Evolutionary conservation across 2,113 vertebrate genomes (phyloP).

Genomic region (Cephalopterus ornatus): DNA sequence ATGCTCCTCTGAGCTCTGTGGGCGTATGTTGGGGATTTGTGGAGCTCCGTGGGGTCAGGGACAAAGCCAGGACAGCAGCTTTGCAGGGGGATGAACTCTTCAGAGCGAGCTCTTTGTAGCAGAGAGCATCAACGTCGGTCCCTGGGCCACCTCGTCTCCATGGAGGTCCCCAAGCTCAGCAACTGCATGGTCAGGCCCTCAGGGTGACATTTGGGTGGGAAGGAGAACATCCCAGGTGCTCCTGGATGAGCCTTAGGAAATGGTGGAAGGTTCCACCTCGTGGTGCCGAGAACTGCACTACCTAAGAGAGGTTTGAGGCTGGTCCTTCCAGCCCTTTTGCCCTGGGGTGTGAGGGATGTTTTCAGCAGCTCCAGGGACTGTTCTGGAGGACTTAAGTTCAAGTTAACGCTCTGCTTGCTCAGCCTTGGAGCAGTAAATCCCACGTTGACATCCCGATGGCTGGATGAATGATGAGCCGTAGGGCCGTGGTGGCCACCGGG

Average conservation of each 20-base stretch:
- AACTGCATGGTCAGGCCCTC: not conserved
- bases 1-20: not conserved
- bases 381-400: not conserved
- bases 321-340: not conserved
- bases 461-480: not conserved
- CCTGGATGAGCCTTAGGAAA: not conserved
- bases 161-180: not conserved
- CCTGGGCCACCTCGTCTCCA: not conserved
- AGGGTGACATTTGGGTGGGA: not conserved
- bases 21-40: not conserved
- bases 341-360: not conserved
- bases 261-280: not conserved
- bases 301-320: not conserved
- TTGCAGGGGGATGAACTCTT: not conserved
- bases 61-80: not conserved
- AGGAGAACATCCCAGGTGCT: not conserved
- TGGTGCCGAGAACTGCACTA: not conserved
- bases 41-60: rapidly evolving
- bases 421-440: not conserved
- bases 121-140: not conserved
- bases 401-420: not conserved
- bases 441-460: not conserved
- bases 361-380: rapidly evolving
- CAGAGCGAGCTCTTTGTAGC: not conserved
- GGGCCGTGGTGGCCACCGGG: not conserved